Conservation (phyloP, 2,797 vertebrate genomes). For the Bovichtus diacanthus region DNA sequence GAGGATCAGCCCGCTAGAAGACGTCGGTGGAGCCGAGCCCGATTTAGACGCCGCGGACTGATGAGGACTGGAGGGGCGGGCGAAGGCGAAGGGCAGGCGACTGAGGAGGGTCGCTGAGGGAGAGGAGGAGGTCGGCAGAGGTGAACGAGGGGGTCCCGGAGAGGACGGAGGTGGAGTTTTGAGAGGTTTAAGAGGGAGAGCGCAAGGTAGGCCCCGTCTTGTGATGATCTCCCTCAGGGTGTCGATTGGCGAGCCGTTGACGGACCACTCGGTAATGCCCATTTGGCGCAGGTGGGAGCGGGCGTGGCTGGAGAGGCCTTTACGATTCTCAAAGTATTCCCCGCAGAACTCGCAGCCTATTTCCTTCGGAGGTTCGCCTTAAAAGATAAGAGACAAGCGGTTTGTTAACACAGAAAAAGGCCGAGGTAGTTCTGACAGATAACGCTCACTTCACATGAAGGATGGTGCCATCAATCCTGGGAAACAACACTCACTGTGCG, state of each 20-base stretch:
- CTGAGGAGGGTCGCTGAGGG: constrained; percentile 68
- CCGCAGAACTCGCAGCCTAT: constrained; percentile 89
- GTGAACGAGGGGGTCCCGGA: constrained; percentile 81
- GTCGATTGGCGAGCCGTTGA: constrained; percentile 92
- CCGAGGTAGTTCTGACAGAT: not conserved
- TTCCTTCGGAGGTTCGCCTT: constrained; percentile 86
- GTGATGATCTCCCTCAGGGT: constrained; percentile 94
- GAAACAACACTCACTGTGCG: constrained; percentile 85
- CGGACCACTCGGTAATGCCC: constrained; percentile 89
- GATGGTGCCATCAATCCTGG: not conserved
- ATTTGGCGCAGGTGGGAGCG: constrained; percentile 89
- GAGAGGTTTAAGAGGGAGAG: constrained; percentile 78
- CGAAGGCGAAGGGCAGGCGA: constrained; percentile 79
- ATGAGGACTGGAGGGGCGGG: constrained; percentile 72
- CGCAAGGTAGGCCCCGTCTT: constrained; percentile 88
- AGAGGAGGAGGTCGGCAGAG: constrained; percentile 82
- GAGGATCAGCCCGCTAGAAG: constrained; percentile 77
- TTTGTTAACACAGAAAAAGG: not conserved
- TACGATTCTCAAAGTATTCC: constrained; percentile 89
- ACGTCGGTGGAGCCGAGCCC: constrained; percentile 65
- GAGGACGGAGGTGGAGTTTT: constrained; percentile 85
- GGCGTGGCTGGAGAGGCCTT: constrained; percentile 89
- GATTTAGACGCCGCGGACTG: constrained; percentile 86
- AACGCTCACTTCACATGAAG: not conserved
- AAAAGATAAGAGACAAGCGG: not conserved